Evolutionary conservation across 2,113 vertebrate species (phyloP).

Genomic region (Upupa epops): DNA sequence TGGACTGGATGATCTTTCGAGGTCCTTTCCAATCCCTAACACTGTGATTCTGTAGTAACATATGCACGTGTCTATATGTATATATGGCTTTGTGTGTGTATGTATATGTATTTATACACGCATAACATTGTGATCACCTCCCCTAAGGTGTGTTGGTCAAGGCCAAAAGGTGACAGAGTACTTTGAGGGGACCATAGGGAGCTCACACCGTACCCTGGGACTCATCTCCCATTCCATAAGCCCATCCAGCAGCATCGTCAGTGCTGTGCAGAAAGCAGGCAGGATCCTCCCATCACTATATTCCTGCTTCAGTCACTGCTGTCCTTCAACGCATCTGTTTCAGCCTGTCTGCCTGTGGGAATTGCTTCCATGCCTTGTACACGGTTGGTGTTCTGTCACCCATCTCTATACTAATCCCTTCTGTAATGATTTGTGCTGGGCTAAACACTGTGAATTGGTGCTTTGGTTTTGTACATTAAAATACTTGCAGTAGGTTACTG

Average conservation of each 20-base stretch:
- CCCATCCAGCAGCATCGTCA: rapidly evolving
- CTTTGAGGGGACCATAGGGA: background rate
- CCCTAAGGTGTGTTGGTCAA: background rate
- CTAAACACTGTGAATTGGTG: background rate
- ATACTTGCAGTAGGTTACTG: background rate
- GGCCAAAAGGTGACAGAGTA: background rate
- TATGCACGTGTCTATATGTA: background rate
- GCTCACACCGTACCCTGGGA: rapidly evolving
- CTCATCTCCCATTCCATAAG: too few species aligned
- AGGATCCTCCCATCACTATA: background rate
- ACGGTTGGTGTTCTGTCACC: background rate
- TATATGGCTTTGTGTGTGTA: too few species aligned
- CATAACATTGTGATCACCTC: background rate
- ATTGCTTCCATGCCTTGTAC: background rate
- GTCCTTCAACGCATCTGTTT: background rate
- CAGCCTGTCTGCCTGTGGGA: background rate
- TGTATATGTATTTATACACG: background rate
- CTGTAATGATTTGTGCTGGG: background rate
- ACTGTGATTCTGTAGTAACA: too few species aligned
- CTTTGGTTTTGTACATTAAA: background rate
- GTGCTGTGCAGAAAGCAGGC: background rate
- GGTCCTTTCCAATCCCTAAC: too few species aligned
- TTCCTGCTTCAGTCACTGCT: background rate
- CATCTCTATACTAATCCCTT: background rate
- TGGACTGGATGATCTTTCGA: too few species aligned